phyloP scores from a whole-genome alignment of 1,140 invertebrate genomes.

The Hirudo medicinalis region DNA sequence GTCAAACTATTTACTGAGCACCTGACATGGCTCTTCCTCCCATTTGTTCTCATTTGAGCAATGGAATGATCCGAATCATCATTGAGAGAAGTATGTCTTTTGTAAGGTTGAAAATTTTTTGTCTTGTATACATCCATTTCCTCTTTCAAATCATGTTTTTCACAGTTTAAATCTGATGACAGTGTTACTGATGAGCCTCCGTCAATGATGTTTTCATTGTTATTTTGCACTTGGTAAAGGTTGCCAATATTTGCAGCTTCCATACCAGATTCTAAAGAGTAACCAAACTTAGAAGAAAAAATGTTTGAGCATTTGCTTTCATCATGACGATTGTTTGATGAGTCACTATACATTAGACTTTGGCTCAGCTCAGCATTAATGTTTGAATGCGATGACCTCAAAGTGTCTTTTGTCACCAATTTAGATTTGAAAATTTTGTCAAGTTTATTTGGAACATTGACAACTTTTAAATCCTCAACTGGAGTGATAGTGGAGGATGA shows the following conservation, averaged over 20 bases:
- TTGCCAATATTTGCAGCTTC: background rate
- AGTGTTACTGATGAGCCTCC: background rate
- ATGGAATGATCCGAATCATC: background rate
- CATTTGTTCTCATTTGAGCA: background rate
- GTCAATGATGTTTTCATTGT: background rate
- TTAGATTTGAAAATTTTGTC: background rate
- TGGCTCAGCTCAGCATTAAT: background rate
- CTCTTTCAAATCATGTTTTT: background rate
- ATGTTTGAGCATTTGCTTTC: background rate
- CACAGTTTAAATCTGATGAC: background rate
- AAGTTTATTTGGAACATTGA: background rate
- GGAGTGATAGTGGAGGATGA: constrained; percentile 10
- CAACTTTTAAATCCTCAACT: constrained; percentile 5
- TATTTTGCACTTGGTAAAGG: background rate
- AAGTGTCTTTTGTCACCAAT: background rate
- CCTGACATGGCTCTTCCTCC: background rate
- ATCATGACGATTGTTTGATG: background rate
- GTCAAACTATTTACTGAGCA: constrained; percentile 9
- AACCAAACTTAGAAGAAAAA: constrained; percentile 7
- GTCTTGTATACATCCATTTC: background rate
- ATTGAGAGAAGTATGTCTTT: constrained; percentile 4
- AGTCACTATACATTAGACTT: background rate
- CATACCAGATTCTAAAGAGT: constrained; percentile 13
- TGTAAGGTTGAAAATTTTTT: background rate
- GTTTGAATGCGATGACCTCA: background rate